Conservation (phyloP, 1,140 invertebrate species). For the Carcinoscorpius rotundicauda region DNA sequence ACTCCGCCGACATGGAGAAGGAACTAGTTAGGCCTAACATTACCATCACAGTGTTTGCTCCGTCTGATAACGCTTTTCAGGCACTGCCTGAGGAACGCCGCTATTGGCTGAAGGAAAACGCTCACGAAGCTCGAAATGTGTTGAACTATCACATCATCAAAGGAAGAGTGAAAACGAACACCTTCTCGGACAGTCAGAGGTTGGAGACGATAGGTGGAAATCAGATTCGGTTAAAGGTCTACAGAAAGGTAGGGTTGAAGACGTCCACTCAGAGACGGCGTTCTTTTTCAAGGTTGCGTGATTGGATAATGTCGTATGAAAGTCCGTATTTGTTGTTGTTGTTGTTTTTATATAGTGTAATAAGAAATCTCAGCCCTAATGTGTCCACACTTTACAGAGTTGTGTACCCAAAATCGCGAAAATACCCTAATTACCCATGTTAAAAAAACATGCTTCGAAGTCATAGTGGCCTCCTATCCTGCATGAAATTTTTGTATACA, state of each 20-base stretch:
- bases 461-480: too few species aligned
- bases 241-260: constrained; percentile 27
- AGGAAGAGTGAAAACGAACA: constrained; percentile 31
- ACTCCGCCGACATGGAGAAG: constrained; percentile 33
- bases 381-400: too few species aligned
- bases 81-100: constrained; percentile 32
- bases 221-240: constrained; percentile 34
- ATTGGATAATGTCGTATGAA: too few species aligned
- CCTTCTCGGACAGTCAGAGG: constrained; percentile 35
- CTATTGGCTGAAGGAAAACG: constrained; percentile 28
- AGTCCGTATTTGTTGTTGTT: too few species aligned
- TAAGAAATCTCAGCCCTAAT: too few species aligned
- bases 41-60: constrained; percentile 42
- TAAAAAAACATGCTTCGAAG: too few species aligned
- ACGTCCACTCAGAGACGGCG: too few species aligned
- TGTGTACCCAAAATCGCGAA: too few species aligned
- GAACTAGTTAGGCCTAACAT: constrained; percentile 33
- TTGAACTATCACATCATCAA: constrained; percentile 33
- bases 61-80: constrained; percentile 37
- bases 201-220: constrained; percentile 35
- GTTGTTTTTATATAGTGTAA: too few species aligned
- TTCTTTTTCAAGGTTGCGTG: too few species aligned
- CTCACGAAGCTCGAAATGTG: constrained; percentile 31
- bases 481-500: too few species aligned
- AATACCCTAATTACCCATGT: too few species aligned